Conservation (phyloP, 2,113 vertebrate genomes). For the Colinus virginianus region DNA sequence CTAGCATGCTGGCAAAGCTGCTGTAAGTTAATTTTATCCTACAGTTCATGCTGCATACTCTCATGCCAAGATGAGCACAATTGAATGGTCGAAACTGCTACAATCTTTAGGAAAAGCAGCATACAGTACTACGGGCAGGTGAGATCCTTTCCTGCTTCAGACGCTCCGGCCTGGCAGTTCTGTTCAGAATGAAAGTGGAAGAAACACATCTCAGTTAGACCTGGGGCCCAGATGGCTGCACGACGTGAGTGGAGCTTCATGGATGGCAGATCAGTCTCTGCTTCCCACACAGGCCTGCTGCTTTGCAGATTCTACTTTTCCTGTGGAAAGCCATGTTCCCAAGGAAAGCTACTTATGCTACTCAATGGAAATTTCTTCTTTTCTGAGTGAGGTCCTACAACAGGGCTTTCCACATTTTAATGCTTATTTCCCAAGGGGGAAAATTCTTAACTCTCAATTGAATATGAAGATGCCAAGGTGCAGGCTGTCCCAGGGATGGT, state of each 20-base stretch:
- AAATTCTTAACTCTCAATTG: neutral
- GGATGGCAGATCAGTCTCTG: neutral
- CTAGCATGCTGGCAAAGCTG: neutral
- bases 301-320: neutral
- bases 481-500: neutral
- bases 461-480: neutral
- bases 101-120: neutral
- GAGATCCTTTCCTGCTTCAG: constrained; percentile 9
- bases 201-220: neutral
- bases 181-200: neutral
- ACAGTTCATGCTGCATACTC: neutral
- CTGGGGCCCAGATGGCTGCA: constrained; percentile 36
- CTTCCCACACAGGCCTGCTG: neutral
- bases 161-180: neutral
- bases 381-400: neutral
- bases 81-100: neutral
- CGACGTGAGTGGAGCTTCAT: neutral
- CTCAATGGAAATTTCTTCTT: neutral
- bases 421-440: neutral
- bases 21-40: neutral
- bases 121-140: neutral
- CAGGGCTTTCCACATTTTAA: neutral
- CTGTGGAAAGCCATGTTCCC: neutral
- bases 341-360: neutral
- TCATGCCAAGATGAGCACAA: neutral